Evolutionary conservation across 2,888 invertebrate species (phyloP).

Genomic region (Tridacna gigas): DNA sequence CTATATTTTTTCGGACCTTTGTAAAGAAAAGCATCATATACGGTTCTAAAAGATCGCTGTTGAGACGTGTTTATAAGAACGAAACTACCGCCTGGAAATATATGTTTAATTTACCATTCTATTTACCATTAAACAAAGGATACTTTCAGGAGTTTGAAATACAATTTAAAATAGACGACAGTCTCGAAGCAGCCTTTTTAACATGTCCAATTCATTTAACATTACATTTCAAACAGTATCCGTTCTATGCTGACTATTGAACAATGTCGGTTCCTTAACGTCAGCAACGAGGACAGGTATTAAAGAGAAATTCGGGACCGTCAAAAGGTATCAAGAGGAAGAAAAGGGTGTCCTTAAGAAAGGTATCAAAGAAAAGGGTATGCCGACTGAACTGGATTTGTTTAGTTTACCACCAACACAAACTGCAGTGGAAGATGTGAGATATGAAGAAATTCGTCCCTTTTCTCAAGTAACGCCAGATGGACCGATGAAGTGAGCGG

Average conservation of each 20-base stretch:
- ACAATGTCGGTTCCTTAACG: too few species aligned
- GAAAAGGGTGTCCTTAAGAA: too few species aligned
- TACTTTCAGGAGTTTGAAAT: slow-evolving; percentile 18
- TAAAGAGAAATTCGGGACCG: too few species aligned
- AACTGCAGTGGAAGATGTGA: slow-evolving; percentile 21
- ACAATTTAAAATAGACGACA: not conserved
- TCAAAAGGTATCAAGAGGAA: too few species aligned
- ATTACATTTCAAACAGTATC: not conserved
- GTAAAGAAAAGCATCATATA: slow-evolving; percentile 15
- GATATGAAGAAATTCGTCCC: slow-evolving; percentile 31
- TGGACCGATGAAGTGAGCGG: slow-evolving; percentile 8
- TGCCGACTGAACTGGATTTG: slow-evolving; percentile 21
- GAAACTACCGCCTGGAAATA: not conserved
- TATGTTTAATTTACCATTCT: not conserved
- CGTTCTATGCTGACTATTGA: slow-evolving; percentile 19
- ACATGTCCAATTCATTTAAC: not conserved
- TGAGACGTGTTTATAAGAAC: slow-evolving; percentile 7
- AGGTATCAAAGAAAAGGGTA: too few species aligned
- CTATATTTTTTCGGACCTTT: not conserved
- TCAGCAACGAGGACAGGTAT: too few species aligned
- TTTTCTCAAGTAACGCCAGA: slow-evolving; percentile 29
- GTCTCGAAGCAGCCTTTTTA: not conserved
- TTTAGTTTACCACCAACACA: slow-evolving; percentile 39
- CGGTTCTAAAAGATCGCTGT: not conserved
- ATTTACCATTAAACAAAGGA: slow-evolving; percentile 16